These are phyloP conservation scores for Ceratosolen solmsi DNA, from an alignment of 1,140 invertebrate genomes.

Conservation along the genomic window DNA sequence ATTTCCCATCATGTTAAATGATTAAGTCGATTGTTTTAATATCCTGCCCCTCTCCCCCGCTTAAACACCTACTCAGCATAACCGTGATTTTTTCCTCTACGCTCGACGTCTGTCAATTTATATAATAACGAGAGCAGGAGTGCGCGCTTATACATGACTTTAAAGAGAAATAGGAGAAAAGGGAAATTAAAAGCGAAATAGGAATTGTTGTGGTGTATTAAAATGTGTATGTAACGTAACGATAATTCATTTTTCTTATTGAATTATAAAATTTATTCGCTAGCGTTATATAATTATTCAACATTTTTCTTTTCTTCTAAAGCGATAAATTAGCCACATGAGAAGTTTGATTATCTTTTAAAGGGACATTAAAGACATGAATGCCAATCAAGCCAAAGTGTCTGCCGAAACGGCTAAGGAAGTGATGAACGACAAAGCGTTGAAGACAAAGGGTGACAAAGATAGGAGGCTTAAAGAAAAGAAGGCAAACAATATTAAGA, in stretches of 20 bases:
- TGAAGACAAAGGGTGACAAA: conserved; percentile 99
- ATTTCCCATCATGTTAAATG: neutral
- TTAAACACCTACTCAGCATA: too few species aligned
- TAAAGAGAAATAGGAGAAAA: too few species aligned
- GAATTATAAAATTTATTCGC: too few species aligned
- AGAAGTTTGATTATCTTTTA: conserved; percentile 65
- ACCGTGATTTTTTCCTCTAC: neutral
- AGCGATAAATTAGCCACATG: too few species aligned
- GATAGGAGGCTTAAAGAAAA: conserved; percentile 95
- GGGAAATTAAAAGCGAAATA: neutral
- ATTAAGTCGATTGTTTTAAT: neutral
- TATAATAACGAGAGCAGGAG: neutral
- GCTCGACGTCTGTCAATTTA: neutral
- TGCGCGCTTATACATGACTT: too few species aligned
- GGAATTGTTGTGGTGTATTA: too few species aligned
- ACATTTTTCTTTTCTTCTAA: conserved; percentile 49
- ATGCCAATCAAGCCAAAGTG: conserved; percentile 94
- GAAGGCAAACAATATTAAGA: conserved; percentile 98
- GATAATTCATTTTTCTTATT: too few species aligned
- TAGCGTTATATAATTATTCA: too few species aligned
- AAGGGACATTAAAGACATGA: conserved; percentile 97
- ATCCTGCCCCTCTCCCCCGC: too few species aligned
- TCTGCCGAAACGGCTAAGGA: conserved; percentile 98
- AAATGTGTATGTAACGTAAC: too few species aligned
- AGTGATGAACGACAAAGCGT: conserved; percentile 94